Evolutionary conservation across 2,797 vertebrate genomes (phyloP).

Genomic region (Coccyzus lansbergi): DNA sequence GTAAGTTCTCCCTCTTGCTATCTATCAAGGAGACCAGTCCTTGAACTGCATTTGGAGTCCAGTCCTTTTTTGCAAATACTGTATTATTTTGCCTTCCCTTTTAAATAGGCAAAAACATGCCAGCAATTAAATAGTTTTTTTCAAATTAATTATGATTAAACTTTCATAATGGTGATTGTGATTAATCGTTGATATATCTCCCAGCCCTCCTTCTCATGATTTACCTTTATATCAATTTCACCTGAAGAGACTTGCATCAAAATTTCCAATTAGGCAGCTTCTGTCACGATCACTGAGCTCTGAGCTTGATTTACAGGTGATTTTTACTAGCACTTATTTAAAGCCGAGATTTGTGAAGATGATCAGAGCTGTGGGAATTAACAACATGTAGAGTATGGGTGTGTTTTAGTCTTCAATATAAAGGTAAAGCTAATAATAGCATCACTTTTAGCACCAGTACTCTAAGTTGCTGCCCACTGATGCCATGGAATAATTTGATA

Average conservation of each 20-base stretch:
- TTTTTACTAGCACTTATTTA: conserved; percentile 47
- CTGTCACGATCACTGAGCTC: conserved; percentile 6
- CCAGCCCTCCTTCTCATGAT: conserved; percentile 51
- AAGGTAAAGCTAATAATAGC: background rate
- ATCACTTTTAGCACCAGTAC: background rate
- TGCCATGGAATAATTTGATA: conserved; percentile 35
- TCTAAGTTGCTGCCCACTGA: background rate
- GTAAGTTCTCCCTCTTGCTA: background rate
- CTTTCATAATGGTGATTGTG: conserved; percentile 68
- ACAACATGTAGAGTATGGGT: background rate
- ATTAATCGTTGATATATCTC: conserved; percentile 74
- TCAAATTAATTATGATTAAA: conserved; percentile 77
- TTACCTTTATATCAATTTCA: conserved; percentile 68
- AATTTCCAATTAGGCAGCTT: conserved; percentile 67
- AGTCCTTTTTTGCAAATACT: conserved; percentile 39
- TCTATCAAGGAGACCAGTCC: background rate
- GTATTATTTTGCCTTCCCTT: conserved; percentile 8
- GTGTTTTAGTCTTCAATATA: background rate
- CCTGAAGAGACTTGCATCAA: conserved; percentile 46
- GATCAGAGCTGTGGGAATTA: background rate
- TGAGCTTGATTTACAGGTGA: conserved; percentile 33
- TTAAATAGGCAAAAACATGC: conserved; percentile 57
- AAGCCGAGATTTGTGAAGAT: conserved; percentile 11
- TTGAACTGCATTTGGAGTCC: conserved; percentile 40
- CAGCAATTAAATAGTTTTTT: conserved; percentile 71